These are phyloP conservation scores for Enteromius fasciolatus DNA, from an alignment of 2,797 vertebrate species.

Conservation along the genomic window DNA sequence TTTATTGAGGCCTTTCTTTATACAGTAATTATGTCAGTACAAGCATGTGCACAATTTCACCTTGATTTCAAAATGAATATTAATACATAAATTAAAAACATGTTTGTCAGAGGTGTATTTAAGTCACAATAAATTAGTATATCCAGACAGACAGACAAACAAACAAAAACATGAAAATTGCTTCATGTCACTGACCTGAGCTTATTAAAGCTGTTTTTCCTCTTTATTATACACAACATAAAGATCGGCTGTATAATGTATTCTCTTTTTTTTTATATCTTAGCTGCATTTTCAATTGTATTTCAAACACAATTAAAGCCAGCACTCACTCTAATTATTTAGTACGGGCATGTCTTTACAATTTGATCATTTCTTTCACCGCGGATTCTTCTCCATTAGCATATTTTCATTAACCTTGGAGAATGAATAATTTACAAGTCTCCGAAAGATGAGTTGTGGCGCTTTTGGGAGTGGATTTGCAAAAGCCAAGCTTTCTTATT, in stretches of 20 bases:
- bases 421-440: slow-evolving; percentile 77
- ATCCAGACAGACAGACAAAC: not conserved
- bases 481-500: slow-evolving; percentile 37
- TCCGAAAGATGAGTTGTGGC: slow-evolving; percentile 64
- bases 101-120: not conserved
- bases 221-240: not conserved
- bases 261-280: slow-evolving; percentile 28
- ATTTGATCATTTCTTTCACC: slow-evolving; percentile 72
- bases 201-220: not conserved
- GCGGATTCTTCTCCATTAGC: slow-evolving; percentile 72
- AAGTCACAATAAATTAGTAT: not conserved
- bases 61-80: not conserved
- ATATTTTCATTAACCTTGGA: slow-evolving; percentile 79
- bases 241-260: slow-evolving; percentile 3
- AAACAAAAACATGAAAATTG: too few species aligned
- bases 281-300: slow-evolving; percentile 20
- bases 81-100: not conserved
- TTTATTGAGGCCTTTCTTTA: not conserved
- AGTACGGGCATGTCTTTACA: slow-evolving; percentile 74
- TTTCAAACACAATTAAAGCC: slow-evolving; percentile 70
- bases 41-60: not conserved
- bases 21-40: not conserved
- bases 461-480: slow-evolving; percentile 34
- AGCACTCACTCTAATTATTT: slow-evolving; percentile 80
- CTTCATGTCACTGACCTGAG: not conserved